Evolutionary conservation across 1,140 invertebrate species (phyloP).

Genomic region (Drosophila lacertosa): DNA sequence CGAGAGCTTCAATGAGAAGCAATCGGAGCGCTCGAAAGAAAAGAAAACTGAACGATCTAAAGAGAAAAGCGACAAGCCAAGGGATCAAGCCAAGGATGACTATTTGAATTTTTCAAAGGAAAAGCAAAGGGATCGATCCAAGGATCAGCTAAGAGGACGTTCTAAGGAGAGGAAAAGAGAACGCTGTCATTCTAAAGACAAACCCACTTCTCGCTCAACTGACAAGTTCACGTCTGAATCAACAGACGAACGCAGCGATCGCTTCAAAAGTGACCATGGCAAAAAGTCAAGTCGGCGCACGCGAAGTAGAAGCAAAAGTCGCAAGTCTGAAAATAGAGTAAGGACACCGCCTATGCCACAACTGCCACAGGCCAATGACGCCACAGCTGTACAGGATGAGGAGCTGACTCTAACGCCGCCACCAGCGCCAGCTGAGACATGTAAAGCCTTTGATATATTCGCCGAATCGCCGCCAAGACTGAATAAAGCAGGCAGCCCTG

Average conservation of each 20-base stretch:
- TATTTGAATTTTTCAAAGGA: no score
- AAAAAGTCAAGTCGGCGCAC: slow-evolving; percentile 1
- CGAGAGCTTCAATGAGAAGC: slow-evolving; percentile 2
- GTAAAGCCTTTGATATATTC: slow-evolving; percentile 64
- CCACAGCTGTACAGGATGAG: background rate
- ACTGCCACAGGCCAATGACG: slow-evolving; percentile 10
- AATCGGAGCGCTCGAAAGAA: slow-evolving; percentile 9
- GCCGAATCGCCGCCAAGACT: slow-evolving; percentile 76
- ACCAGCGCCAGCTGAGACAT: slow-evolving; percentile 4
- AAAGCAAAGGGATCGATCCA: slow-evolving; percentile 3
- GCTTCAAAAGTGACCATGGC: slow-evolving; percentile 5
- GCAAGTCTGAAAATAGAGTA: slow-evolving; percentile 6
- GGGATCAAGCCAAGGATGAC: no score
- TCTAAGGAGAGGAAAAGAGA: slow-evolving; percentile 9
- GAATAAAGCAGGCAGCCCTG: slow-evolving; percentile 38
- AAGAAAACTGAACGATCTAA: background rate
- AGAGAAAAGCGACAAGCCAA: background rate
- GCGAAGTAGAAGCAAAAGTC: slow-evolving; percentile 34
- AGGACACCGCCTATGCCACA: slow-evolving; percentile 24
- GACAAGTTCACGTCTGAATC: background rate
- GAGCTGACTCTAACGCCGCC: slow-evolving; percentile 24
- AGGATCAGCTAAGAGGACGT: slow-evolving; percentile 1
- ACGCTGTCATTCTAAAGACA: background rate
- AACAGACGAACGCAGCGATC: slow-evolving; percentile 17
- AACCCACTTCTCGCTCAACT: background rate